Evolutionary conservation across 2,888 invertebrate species (phyloP).

Genomic region (Hypomecis punctinalis): DNA sequence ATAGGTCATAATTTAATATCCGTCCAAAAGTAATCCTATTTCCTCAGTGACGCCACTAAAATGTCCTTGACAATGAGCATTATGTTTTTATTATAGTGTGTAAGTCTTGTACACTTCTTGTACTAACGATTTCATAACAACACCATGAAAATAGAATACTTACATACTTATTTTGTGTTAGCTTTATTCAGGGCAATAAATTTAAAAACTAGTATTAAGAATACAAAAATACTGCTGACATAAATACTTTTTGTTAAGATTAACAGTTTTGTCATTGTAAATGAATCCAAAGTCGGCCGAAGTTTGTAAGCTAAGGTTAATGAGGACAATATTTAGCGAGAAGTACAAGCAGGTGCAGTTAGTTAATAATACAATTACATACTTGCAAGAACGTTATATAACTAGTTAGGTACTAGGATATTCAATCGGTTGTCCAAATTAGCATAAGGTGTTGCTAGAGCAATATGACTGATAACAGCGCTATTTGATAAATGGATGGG

Average conservation of each 20-base stretch:
- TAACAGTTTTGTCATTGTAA: slow-evolving; percentile 40
- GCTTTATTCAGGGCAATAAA: no score
- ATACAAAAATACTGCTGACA: background rate
- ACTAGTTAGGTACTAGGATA: background rate
- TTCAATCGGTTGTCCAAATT: background rate
- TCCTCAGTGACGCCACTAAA: slow-evolving; percentile 63
- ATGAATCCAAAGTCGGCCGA: background rate
- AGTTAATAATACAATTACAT: background rate
- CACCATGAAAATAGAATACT: no score
- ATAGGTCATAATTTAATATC: slow-evolving; percentile 83
- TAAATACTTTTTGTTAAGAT: background rate
- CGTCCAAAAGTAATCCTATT: slow-evolving; percentile 79
- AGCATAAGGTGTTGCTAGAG: slow-evolving; percentile 2
- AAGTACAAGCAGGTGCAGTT: background rate
- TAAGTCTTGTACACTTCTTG: no score
- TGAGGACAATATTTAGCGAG: background rate
- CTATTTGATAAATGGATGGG: slow-evolving; percentile 27
- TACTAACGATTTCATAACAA: background rate
- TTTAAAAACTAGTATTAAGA: background rate
- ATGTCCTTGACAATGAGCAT: slow-evolving; percentile 56
- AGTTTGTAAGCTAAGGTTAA: background rate
- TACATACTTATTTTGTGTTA: no score
- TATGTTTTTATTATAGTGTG: slow-evolving; percentile 40
- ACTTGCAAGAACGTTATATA: background rate
- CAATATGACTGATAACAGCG: slow-evolving; percentile 16